Percentiles rank a stretch among this genome's conserved stretches.
phyloP scores from a whole-genome alignment of 1,140 invertebrate genomes.

The Pinna nobilis region DNA sequence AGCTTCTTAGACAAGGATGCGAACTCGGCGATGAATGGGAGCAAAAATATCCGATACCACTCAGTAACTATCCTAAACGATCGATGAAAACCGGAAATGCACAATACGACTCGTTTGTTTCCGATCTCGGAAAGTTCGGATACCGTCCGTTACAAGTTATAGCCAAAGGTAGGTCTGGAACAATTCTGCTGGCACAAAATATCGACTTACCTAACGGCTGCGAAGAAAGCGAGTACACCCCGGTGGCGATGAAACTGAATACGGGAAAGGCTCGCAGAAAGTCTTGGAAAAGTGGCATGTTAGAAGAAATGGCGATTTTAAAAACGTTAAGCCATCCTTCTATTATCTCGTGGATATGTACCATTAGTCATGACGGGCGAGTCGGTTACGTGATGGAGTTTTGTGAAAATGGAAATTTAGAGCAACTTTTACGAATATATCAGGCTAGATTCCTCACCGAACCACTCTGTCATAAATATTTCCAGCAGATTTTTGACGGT shows the following conservation, averaged over 20 bases:
- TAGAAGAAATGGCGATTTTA: slow-evolving; percentile 30
- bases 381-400: slow-evolving; percentile 50
- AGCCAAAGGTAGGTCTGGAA: slow-evolving; percentile 35
- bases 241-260: slow-evolving; percentile 40
- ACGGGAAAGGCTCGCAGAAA: slow-evolving; percentile 24
- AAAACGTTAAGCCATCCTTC: slow-evolving; percentile 27
- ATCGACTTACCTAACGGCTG: slow-evolving; percentile 17
- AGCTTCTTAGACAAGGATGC: slow-evolving; percentile 36
- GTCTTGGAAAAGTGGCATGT: slow-evolving; percentile 28
- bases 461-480: slow-evolving; percentile 45
- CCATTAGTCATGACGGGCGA: slow-evolving; percentile 30
- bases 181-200: slow-evolving; percentile 40
- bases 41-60: slow-evolving; percentile 39
- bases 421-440: slow-evolving; percentile 44
- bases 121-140: slow-evolving; percentile 30
- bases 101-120: slow-evolving; percentile 37
- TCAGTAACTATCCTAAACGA: slow-evolving; percentile 36
- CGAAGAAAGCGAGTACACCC: slow-evolving; percentile 30
- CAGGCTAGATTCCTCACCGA: slow-evolving; percentile 50
- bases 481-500: slow-evolving; percentile 49
- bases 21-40: slow-evolving; percentile 44
- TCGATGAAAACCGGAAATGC: slow-evolving; percentile 38
- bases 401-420: slow-evolving; percentile 55
- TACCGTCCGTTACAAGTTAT: slow-evolving; percentile 38
- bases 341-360: slow-evolving; percentile 28